Evolutionary conservation across 2,113 vertebrate genomes (phyloP), one percentile per base, ranked within the genome.

Genomic region (Riparia riparia): DNA sequence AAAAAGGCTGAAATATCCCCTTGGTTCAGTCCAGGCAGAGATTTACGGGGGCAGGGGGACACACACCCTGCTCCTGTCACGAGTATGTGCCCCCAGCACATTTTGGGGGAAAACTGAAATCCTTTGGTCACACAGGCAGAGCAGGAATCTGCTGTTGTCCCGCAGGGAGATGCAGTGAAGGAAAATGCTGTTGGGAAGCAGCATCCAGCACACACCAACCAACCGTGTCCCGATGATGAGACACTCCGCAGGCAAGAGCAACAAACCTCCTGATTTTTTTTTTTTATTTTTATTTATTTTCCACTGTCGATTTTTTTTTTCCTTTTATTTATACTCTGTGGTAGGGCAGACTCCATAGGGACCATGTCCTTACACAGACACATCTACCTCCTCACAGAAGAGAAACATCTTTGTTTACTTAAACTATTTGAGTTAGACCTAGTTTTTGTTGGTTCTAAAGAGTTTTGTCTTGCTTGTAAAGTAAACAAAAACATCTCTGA

Each of bases 351-450:
- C 22, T 96, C 89, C 68, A 39, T 31, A 78, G 74, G 93, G 85
- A 97, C 86, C 82, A 32, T n/a, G 64, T 88, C 79, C 71, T 93
- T 77, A 82, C 90, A 82, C 50, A 91, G 74, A 78, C 82, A 91
- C 80, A 86, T 81, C 86, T 76, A 89, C 86, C 84, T 93, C 79
- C 50, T 91, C 28, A 14, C 68, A 54, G 63, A 83, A 92, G 44
- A 90, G 88, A 93, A 95, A 95, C 88, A 82, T 51, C 58, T 93
- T 84, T 86, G 74, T 90, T 96, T 94, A 86, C 88, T 83, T 63
- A 25, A 92, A 70, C 92, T 94, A 88, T 93, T 96, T 96, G 82
- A 83, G 86, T 54, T 72, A 96, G 79, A 90, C 58, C 54, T 77
- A 20, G 32, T 22, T 95, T 91, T 90, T 82, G n/a, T 90, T 93